Conservation (phyloP, 1,140 invertebrate genomes). For the Drosophila chauvacae region DNA sequence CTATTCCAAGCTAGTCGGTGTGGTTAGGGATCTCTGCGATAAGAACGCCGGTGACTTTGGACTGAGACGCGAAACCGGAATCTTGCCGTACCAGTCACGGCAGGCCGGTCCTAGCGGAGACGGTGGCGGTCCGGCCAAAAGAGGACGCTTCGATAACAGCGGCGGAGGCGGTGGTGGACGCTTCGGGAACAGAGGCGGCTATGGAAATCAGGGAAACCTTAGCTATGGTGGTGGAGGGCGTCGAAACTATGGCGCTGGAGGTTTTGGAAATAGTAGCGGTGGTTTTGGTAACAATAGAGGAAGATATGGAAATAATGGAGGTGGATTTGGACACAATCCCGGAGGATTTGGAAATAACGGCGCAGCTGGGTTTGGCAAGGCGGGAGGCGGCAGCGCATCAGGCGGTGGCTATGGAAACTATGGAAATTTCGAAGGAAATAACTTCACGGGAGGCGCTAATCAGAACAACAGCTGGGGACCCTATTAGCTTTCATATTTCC, state of each 20-base stretch:
- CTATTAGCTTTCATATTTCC: not conserved
- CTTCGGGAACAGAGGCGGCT: slow-evolving; percentile 48
- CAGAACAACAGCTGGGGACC: slow-evolving; percentile 7
- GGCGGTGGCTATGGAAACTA: slow-evolving; percentile 12
- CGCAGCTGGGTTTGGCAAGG: slow-evolving; percentile 14
- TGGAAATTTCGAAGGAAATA: slow-evolving; percentile 1
- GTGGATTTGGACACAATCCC: slow-evolving; percentile 5
- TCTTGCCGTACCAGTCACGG: slow-evolving; percentile 83
- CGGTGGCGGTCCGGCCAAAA: slow-evolving; percentile 53
- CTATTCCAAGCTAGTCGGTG: slow-evolving; percentile 87
- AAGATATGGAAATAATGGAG: slow-evolving; percentile 10
- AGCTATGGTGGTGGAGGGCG: slow-evolving; percentile 17
- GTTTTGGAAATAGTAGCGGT: not conserved
- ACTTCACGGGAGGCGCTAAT: not conserved
- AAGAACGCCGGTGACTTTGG: slow-evolving; percentile 90
- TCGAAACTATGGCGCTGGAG: slow-evolving; percentile 1
- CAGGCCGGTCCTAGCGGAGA: slow-evolving; percentile 43
- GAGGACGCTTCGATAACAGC: slow-evolving; percentile 48
- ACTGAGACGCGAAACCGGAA: slow-evolving; percentile 86
- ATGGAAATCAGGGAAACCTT: slow-evolving; percentile 41
- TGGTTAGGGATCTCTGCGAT: slow-evolving; percentile 89
- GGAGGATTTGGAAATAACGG: slow-evolving; percentile 5
- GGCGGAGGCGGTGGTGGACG: slow-evolving; percentile 63
- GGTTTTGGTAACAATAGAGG: not conserved
- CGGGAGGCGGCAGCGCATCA: slow-evolving; percentile 18